phyloP scores from a whole-genome alignment of 1,140 invertebrate species.

The Coelopa frigida region DNA sequence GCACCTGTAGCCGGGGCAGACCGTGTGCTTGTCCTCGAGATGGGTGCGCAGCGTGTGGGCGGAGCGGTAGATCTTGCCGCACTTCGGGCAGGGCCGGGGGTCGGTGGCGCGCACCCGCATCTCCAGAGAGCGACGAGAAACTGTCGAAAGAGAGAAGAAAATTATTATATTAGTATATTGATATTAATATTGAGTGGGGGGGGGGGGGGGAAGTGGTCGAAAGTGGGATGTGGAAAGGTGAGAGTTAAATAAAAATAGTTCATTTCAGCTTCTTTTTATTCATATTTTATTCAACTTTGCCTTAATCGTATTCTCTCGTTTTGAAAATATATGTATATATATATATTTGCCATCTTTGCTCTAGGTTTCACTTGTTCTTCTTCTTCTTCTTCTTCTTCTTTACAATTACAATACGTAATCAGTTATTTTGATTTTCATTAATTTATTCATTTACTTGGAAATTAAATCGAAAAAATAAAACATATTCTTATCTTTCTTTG shows the following conservation, averaged over 20 bases:
- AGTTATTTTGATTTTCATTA: too few relatives aligned
- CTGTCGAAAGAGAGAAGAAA: conserved; percentile 38
- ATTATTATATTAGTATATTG: conserved; percentile 2
- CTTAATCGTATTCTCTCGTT: neutral
- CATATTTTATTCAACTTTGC: conserved; percentile 10
- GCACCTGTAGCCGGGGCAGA: conserved; percentile 84
- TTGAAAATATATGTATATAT: conserved; percentile 10
- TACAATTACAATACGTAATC: neutral
- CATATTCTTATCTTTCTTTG: too few relatives aligned
- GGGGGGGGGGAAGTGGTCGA: neutral
- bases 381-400: neutral
- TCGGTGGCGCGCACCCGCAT: conserved; percentile 83
- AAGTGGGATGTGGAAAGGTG: neutral
- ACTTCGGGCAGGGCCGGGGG: conserved; percentile 83
- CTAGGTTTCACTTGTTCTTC: neutral
- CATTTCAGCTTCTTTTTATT: conserved; percentile 13
- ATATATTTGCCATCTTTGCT: conserved; percentile 11
- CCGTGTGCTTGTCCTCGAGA: conserved; percentile 85
- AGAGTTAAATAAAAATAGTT: conserved; percentile 28
- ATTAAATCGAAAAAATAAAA: too few relatives aligned
- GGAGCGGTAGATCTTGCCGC: conserved; percentile 85
- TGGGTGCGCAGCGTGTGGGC: conserved; percentile 84
- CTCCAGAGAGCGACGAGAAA: conserved; percentile 67
- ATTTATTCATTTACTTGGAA: too few relatives aligned
- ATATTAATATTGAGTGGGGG: neutral